phyloP scores from a whole-genome alignment of 1,140 invertebrate species.

The Phymorhynchus buccinoides region DNA sequence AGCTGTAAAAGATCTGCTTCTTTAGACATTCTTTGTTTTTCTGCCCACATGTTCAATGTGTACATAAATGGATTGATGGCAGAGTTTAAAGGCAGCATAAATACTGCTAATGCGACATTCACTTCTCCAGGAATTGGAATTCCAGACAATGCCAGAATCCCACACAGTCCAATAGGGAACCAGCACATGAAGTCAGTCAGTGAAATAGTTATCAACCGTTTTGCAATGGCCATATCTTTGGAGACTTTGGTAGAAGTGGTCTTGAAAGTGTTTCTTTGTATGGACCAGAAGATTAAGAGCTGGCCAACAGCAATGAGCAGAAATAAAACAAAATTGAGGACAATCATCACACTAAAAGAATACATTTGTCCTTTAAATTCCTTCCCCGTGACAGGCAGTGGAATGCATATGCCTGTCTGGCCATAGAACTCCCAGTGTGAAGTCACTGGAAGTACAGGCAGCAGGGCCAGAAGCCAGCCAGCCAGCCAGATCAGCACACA shows the following conservation, averaged over 20 bases:
- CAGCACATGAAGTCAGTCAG: slow-evolving; percentile 53
- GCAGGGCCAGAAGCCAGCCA: neutral
- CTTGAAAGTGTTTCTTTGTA: neutral
- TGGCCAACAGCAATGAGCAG: slow-evolving; percentile 52
- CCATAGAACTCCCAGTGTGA: slow-evolving; percentile 53
- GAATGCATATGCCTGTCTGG: slow-evolving; percentile 53
- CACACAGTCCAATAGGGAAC: slow-evolving; percentile 51
- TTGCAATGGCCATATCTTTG: slow-evolving; percentile 46
- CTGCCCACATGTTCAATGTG: neutral
- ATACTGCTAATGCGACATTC: neutral
- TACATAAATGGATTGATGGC: slow-evolving; percentile 40
- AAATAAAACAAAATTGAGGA: slow-evolving; percentile 52
- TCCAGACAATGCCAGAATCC: slow-evolving; percentile 35
- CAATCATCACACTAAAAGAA: slow-evolving; percentile 47
- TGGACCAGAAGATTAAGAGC: slow-evolving; percentile 40
- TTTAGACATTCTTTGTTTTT: too few species aligned
- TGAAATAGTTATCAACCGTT: slow-evolving; percentile 40
- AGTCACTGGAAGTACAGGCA: slow-evolving; percentile 10
- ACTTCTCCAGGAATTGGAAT: neutral
- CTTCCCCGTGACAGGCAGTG: slow-evolving; percentile 46
- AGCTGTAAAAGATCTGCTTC: too few species aligned
- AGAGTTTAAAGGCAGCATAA: slow-evolving; percentile 40
- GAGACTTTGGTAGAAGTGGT: neutral
- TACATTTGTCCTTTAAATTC: slow-evolving; percentile 48
- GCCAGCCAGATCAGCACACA: neutral